phyloP scores from a whole-genome alignment of 2,888 invertebrate genomes.

The Erebia epiphron region DNA sequence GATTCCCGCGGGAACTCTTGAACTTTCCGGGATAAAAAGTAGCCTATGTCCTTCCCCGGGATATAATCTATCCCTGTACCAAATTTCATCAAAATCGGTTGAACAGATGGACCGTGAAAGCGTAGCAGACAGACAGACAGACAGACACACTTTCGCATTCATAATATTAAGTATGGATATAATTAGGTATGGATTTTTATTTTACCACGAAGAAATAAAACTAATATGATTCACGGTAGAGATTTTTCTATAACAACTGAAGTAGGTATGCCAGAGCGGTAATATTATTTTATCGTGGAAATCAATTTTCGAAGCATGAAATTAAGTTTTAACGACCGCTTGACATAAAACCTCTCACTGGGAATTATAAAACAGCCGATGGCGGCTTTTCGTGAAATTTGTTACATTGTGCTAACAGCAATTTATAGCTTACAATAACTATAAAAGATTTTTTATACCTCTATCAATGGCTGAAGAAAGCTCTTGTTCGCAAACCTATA shows the following conservation, averaged over 20 bases:
- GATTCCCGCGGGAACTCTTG: no score
- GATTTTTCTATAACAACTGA: background rate
- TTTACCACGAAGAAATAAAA: background rate
- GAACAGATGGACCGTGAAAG: no score
- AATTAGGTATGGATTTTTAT: background rate
- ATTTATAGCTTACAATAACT: constrained; percentile 19
- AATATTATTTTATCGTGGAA: constrained; percentile 17
- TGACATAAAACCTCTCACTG: constrained; percentile 18
- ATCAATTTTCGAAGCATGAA: constrained; percentile 18
- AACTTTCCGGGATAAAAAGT: no score
- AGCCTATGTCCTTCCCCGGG: no score
- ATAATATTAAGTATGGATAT: no score
- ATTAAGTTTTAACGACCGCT: constrained; percentile 21
- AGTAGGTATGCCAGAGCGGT: background rate
- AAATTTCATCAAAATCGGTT: no score
- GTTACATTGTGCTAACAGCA: constrained; percentile 19
- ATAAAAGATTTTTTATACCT: constrained; percentile 18
- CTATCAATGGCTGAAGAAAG: constrained; percentile 6
- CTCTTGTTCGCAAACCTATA: background rate
- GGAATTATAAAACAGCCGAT: constrained; percentile 10
- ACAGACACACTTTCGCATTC: no score
- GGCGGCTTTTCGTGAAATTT: constrained; percentile 5
- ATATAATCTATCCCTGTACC: no score
- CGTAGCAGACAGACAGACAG: no score
- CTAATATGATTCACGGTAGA: background rate